Base-by-base conservation (phyloP, 1,140 invertebrate species). In the Palaemon carinicauda region DNA sequence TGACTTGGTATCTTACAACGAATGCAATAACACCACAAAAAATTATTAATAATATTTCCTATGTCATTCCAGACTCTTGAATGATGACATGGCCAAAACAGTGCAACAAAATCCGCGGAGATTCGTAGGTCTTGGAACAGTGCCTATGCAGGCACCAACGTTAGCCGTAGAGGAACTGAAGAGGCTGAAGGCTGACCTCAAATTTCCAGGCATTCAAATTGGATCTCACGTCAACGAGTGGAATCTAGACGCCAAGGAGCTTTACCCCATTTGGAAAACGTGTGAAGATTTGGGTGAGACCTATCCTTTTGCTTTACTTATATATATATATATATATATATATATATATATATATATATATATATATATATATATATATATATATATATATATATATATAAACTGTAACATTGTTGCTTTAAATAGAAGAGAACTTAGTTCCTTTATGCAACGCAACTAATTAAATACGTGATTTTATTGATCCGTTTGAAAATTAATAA, bases 221-320 rank as follows among this genome's bases (percentile, higher is more conserved):
- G 94, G 94, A 3, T 94, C 93, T 3, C 94, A 94, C 89, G 90
- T 94, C 12, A 94, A 94, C 89, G 92, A 94, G 2, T 94, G 93
- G 93, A 94, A 94, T 89, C 89, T 94, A 24, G 93, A 94, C 91
- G 92, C 92, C 33, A 88, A 90, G 71, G 91, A 93, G 87, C 90
- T 94, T 15, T 90, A 92, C 82, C 93, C 93, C 29, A 90, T 94
- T 31, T 94, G 93, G 91, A 93, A 93, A 87, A 93, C 88, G n/a
- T 89, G 88, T 65, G 88, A 89, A 33, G 88, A 89, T 50, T 56
- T 89, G 24, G 85, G 88, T 87, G 24, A 87, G 88, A 52, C 14
- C 15, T 5, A n/a, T 80, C n/a, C 21, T 73, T 24, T 29, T 54
- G n/a, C 27, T n/a, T 41, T 21, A n/a, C n/a, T n/a, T n/a, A n/a